Conservation (phyloP, 2,888 invertebrate species). For the Melipona bicolor region DNA sequence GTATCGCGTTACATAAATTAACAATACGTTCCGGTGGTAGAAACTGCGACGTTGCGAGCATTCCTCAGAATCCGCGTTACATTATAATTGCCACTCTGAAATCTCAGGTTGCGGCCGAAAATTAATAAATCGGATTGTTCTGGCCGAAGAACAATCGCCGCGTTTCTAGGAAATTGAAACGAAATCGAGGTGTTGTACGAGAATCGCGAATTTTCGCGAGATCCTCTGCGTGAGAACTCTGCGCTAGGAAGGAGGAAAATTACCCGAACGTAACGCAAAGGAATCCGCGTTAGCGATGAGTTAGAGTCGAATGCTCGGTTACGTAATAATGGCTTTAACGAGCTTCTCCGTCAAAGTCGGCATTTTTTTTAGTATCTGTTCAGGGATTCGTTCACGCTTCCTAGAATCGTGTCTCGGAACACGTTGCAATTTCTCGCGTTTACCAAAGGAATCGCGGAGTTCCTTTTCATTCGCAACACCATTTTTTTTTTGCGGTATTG, state of each 20-base stretch:
- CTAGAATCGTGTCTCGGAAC: neutral
- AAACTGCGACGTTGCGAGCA: neutral
- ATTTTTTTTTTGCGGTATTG: too few relatives aligned
- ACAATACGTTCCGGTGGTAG: neutral
- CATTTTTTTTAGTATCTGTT: conserved; percentile 7
- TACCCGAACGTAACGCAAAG: conserved; percentile 37
- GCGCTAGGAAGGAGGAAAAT: conserved; percentile 45
- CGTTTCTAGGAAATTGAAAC: conserved; percentile 45
- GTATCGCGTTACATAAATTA: neutral
- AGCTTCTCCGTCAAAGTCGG: conserved; percentile 4
- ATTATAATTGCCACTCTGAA: neutral
- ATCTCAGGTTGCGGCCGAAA: conserved; percentile 4
- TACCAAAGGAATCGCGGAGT: too few relatives aligned
- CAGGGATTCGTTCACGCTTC: conserved; percentile 9
- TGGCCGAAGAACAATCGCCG: neutral
- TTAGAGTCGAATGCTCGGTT: conserved; percentile 38
- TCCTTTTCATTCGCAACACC: too few relatives aligned
- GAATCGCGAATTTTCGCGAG: conserved; percentile 40
- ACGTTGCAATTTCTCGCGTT: neutral
- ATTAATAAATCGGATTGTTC: neutral
- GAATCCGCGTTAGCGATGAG: conserved; percentile 14
- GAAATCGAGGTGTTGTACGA: conserved; percentile 22
- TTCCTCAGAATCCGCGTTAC: neutral
- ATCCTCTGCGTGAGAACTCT: conserved; percentile 27
- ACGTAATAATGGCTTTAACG: conserved; percentile 57